Conservation (phyloP, 1,140 invertebrate genomes). For the Hermetia illucens region DNA sequence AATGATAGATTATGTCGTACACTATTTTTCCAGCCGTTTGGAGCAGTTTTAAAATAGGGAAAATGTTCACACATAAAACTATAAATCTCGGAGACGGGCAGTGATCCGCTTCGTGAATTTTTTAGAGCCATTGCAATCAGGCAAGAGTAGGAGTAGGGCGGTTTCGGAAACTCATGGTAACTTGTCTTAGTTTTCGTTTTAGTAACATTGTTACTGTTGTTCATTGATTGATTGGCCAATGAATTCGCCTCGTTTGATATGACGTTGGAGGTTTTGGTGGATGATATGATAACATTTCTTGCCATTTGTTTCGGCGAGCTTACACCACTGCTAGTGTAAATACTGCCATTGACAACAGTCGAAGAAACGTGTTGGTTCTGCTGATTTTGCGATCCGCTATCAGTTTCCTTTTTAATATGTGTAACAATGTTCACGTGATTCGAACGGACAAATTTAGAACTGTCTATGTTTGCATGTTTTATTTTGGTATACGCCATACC, state of each 20-base stretch:
- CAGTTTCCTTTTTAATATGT: not conserved
- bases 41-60: slow-evolving; percentile 93
- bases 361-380: slow-evolving; percentile 1
- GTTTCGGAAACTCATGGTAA: slow-evolving; percentile 81
- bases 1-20: slow-evolving; percentile 90
- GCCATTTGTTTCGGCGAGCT: too few species aligned
- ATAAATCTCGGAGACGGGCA: slow-evolving; percentile 97
- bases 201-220: too few species aligned
- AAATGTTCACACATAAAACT: slow-evolving; percentile 98
- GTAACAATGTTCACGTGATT: slow-evolving; percentile 2
- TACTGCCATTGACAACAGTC: too few species aligned
- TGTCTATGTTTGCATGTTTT: slow-evolving; percentile 17
- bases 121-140: slow-evolving; percentile 95
- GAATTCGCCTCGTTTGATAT: too few species aligned
- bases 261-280: too few species aligned
- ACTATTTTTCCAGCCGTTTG: slow-evolving; percentile 96
- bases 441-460: too few species aligned
- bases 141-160: slow-evolving; percentile 94
- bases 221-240: too few species aligned
- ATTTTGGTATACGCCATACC: slow-evolving; percentile 25
- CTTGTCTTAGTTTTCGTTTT: too few species aligned
- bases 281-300: too few species aligned
- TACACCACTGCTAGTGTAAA: too few species aligned
- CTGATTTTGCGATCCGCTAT: not conserved
- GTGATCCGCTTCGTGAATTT: slow-evolving; percentile 82